phyloP scores from a whole-genome alignment of 2,113 vertebrate genomes.

The Hipposideros armiger region DNA sequence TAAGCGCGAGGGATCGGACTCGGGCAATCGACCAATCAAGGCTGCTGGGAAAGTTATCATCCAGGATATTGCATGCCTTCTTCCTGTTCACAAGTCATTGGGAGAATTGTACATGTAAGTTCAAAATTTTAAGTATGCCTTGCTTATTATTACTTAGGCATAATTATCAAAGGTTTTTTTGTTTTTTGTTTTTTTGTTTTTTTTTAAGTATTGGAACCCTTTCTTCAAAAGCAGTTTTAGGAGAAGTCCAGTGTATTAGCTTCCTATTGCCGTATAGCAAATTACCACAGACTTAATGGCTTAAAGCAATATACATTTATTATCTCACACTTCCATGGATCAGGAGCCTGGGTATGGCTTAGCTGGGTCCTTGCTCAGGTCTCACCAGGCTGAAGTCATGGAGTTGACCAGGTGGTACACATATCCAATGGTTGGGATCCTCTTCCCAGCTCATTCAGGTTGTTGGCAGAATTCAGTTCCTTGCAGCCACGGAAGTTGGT shows the following conservation, averaged over 20 bases:
- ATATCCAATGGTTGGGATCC: background rate
- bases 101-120: conserved; percentile 97
- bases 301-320: background rate
- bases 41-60: conserved; percentile 98
- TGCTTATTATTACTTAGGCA: background rate
- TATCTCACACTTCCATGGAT: background rate
- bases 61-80: conserved; percentile 96
- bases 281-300: background rate
- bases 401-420: background rate
- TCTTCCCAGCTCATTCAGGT: background rate
- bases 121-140: accelerated
- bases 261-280: background rate
- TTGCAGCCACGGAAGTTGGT: background rate
- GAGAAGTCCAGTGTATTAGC: background rate
- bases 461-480: background rate
- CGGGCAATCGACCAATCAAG: conserved; percentile 93
- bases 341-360: background rate
- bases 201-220: background rate
- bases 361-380: background rate
- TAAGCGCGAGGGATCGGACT: conserved; percentile 94
- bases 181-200: background rate
- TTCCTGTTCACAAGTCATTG: conserved; percentile 95
- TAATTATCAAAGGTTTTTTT: background rate
- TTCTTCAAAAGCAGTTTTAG: conserved; percentile 35
- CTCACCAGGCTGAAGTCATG: background rate